These are phyloP conservation scores for Drosophila subpulchrella DNA, from an alignment of 1,140 invertebrate species.

Conservation along the genomic window DNA sequence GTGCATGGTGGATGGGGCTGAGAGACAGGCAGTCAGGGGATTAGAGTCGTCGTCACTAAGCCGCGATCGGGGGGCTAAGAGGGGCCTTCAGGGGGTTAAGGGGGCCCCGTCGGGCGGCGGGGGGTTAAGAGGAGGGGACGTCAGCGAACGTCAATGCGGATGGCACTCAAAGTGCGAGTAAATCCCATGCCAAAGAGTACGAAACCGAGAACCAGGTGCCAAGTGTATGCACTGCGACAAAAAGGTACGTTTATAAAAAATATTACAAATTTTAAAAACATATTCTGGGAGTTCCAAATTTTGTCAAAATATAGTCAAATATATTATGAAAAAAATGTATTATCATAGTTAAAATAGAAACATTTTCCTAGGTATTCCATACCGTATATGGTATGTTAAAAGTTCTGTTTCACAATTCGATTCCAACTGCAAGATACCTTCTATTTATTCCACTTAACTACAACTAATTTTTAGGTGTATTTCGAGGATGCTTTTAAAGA, in stretches of 20 bases:
- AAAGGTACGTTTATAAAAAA: not conserved
- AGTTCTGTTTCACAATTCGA: too few species aligned
- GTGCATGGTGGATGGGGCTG: slow-evolving; percentile 29
- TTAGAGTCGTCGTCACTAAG: slow-evolving; percentile 53
- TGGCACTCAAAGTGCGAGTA: slow-evolving; percentile 25
- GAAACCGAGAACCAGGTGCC: slow-evolving; percentile 28
- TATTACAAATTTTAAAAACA: too few species aligned
- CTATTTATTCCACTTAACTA: too few species aligned
- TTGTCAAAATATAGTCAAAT: too few species aligned
- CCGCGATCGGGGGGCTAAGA: slow-evolving; percentile 20
- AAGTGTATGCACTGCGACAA: slow-evolving; percentile 28
- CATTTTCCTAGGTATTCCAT: too few species aligned
- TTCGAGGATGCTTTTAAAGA: too few species aligned
- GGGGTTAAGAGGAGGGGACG: slow-evolving; percentile 11
- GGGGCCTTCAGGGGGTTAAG: not conserved
- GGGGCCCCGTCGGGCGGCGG: not conserved
- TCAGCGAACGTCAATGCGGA: slow-evolving; percentile 46
- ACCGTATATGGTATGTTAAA: too few species aligned
- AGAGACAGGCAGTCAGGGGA: slow-evolving; percentile 51
- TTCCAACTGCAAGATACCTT: too few species aligned
- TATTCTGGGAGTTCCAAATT: too few species aligned
- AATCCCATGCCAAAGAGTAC: slow-evolving; percentile 37
- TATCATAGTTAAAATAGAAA: too few species aligned
- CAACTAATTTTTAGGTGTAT: too few species aligned
- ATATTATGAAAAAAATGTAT: too few species aligned